Percentiles rank a stretch among this genome's conserved stretches.
Conservation (phyloP, 2,888 invertebrate genomes). For the Sarcophaga variegata region DNA sequence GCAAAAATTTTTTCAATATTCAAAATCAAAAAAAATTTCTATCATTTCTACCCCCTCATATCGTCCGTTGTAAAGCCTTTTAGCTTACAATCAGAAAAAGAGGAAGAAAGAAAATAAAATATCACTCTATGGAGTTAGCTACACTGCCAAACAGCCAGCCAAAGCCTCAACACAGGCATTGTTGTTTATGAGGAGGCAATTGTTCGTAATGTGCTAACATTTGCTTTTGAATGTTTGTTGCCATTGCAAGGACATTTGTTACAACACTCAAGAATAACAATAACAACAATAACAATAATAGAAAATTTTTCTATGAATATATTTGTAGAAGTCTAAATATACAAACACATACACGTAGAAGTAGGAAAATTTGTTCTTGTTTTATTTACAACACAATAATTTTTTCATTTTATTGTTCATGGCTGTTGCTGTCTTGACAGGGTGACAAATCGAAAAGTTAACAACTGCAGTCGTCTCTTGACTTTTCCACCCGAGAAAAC, state of each 20-base stretch:
- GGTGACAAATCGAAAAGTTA: conserved; percentile 59
- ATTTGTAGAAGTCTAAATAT: no score
- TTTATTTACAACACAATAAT: background rate
- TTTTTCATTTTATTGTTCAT: conserved; percentile 8
- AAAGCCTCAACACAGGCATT: background rate
- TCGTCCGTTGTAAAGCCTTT: background rate
- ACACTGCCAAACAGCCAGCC: background rate
- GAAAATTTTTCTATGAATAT: no score
- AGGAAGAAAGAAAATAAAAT: background rate
- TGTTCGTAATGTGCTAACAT: conserved; percentile 49
- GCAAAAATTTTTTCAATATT: no score
- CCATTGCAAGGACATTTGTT: conserved; percentile 49
- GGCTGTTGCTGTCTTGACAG: conserved; percentile 42
- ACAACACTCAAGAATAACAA: conserved; percentile 8
- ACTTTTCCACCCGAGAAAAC: conserved; percentile 12
- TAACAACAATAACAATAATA: no score
- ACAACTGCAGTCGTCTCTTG: conserved; percentile 48
- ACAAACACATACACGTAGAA: no score
- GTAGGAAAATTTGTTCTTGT: background rate
- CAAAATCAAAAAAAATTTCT: no score
- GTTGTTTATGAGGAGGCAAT: conserved; percentile 24
- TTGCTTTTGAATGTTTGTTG: background rate
- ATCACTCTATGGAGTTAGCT: background rate
- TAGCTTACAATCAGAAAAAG: no score
- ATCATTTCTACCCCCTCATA: no score